Evolutionary conservation across 2,797 vertebrate species (phyloP), one percentile per base, ranked within the genome.

Genomic region (Coregonus ussuriensis): DNA sequence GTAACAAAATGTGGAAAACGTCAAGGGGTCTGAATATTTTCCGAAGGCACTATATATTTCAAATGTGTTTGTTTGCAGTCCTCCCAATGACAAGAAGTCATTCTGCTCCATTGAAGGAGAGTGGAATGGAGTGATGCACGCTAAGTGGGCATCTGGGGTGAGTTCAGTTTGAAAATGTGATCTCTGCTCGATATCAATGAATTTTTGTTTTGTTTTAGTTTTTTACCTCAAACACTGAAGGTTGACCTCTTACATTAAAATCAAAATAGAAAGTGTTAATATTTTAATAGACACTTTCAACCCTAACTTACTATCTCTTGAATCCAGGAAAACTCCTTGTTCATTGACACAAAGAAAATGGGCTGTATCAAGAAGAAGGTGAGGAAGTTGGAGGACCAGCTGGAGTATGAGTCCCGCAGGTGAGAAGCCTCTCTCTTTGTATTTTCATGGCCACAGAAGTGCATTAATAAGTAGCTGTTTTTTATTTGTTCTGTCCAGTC

Each of bases 41-140:
- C 31, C 31, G 31, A 33, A 33, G 31, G 13, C 33, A 31, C 70
- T 18, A 7, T 63, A 15, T 29, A 25, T 18, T 25, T 29, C 21
- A 25, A 63, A 63, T 63, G 56, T 74, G 63, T 69, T 84, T 21
- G 83, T 18, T 83, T 93, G 81, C 89, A 99, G 98, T 88, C 83
- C 97, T 86, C 98, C 98, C 1, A 98, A 96, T 86, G 98, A 99
- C 88, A 99, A 98, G 95, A 99, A 98, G 91, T 96, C 98, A 74
- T 97, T 97, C 92, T 98, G 94, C 90, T 98, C 97, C 71, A 90
- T 99, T 80, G 98, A 99, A 93, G 98, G 98, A 77, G 98, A 99
- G 87, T 99, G 98, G 98, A 99, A 99, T 37, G 98, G 97, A 82
- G 94, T 98, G 84, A 99, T 99, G 98, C 99, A 96, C 47, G 93